A percentile compares a stretch with the other conserved stretches of the same genome.
phyloP scores from a whole-genome alignment of 2,113 vertebrate genomes.

The Aleadryas rufinucha region DNA sequence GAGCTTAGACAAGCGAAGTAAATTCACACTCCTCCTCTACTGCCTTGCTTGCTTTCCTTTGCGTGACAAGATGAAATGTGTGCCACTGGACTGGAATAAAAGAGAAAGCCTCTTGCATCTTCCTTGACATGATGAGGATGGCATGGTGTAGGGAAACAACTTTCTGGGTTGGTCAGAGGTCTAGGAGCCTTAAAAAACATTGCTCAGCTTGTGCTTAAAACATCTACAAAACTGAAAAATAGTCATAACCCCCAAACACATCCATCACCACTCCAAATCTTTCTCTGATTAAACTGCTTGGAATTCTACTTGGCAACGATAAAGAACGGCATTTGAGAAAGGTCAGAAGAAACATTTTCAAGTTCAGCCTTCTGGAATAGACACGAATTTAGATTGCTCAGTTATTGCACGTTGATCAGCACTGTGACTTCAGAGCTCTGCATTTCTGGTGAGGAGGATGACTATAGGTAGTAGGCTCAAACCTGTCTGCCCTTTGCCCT shows the following conservation, averaged over 20 bases:
- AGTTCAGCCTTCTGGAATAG: slow-evolving; percentile 47
- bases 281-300: slow-evolving; percentile 27
- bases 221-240: neutral
- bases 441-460: neutral
- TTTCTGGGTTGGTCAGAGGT: neutral
- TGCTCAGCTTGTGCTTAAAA: neutral
- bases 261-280: neutral
- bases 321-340: slow-evolving; percentile 65
- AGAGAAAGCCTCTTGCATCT: neutral
- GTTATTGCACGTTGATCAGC: neutral
- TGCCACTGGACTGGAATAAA: neutral
- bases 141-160: neutral
- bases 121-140: neutral
- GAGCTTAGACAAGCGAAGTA: neutral
- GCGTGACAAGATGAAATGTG: neutral
- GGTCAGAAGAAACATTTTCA: slow-evolving; percentile 62
- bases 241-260: neutral
- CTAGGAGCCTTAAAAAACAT: neutral
- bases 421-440: neutral
- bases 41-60: neutral
- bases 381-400: neutral
- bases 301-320: slow-evolving; percentile 1
- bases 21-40: neutral
- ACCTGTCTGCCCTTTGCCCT: neutral
- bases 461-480: neutral